Percentiles rank a stretch among this genome's conserved stretches.
Conservation (phyloP, 2,888 invertebrate species). For the Diloba caeruleocephala region DNA sequence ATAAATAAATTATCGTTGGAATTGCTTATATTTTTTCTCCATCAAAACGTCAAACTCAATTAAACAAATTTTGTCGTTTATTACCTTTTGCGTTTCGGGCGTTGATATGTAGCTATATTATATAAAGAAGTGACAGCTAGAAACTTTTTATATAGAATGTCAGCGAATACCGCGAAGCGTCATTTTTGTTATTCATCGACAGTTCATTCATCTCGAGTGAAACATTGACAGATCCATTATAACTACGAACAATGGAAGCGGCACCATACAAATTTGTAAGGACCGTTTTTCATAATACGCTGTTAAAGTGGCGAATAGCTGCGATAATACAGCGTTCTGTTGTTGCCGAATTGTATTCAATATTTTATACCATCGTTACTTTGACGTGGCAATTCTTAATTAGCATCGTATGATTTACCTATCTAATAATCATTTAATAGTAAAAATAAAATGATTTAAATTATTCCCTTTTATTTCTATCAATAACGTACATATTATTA, state of each 20-base stretch:
- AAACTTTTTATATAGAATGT: constrained; percentile 42
- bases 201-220: constrained; percentile 80
- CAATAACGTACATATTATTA: constrained; percentile 7
- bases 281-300: constrained; percentile 55
- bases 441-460: constrained; percentile 19
- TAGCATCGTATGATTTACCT: constrained; percentile 21
- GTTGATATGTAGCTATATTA: background rate
- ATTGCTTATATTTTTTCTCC: no score
- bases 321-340: constrained; percentile 45
- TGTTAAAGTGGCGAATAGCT: constrained; percentile 49
- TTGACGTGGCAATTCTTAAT: constrained; percentile 36
- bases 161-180: constrained; percentile 33
- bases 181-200: constrained; percentile 60
- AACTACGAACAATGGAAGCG: constrained; percentile 75
- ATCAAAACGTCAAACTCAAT: no score
- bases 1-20: no score
- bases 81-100: no score
- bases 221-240: constrained; percentile 86
- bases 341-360: constrained; percentile 35
- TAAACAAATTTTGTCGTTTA: no score
- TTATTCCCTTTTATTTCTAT: constrained; percentile 12
- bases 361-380: constrained; percentile 29
- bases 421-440: constrained; percentile 13
- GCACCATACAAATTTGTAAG: constrained; percentile 67
- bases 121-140: constrained; percentile 5